These are phyloP conservation scores for Chironomus striatipennis DNA, from an alignment of 1,140 invertebrate genomes.

Conservation along the genomic window DNA sequence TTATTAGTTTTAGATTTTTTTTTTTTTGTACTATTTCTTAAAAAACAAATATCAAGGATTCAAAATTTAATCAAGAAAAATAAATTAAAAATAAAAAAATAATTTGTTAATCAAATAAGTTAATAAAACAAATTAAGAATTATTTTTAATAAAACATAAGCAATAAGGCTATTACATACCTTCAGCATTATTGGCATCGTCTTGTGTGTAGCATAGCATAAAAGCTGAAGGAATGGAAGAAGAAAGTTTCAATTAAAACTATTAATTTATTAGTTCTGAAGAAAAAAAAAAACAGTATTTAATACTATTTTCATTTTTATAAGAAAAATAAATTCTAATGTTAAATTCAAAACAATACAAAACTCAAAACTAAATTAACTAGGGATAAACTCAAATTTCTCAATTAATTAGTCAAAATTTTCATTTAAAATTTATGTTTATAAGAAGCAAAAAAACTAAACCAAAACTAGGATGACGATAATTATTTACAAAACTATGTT, in stretches of 20 bases:
- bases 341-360: background rate
- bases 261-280: background rate
- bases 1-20: background rate
- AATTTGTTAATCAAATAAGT: background rate
- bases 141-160: background rate
- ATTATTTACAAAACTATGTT: no score
- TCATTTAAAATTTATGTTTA: no score
- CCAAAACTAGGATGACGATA: no score
- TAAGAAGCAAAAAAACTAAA: no score
- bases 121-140: background rate
- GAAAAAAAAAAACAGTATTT: background rate
- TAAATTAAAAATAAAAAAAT: background rate
- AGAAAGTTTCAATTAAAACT: background rate
- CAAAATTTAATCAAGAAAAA: background rate
- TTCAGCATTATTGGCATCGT: conserved; percentile 71
- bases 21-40: background rate
- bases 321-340: background rate
- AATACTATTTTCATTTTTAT: background rate
- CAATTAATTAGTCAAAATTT: no score
- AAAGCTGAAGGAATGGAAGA: conserved; percentile 52
- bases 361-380: no score
- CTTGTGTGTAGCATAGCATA: conserved; percentile 86
- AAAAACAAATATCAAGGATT: background rate
- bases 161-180: conserved; percentile 50
- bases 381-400: no score